phyloP scores from a whole-genome alignment of 1,140 invertebrate genomes.

The Leptoteleia sp. region DNA sequence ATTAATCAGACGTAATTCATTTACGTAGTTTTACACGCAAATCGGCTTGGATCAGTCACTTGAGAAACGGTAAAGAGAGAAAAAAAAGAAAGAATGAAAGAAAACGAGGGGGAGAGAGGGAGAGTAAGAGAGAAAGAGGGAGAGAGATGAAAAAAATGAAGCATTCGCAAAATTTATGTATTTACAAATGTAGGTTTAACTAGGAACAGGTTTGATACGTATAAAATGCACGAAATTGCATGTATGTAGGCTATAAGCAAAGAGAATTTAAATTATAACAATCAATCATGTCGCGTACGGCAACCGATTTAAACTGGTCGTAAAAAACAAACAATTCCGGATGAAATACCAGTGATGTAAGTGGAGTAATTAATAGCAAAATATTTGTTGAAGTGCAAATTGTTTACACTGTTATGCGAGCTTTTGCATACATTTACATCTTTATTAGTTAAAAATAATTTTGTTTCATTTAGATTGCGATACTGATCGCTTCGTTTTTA shows the following conservation, averaged over 20 bases:
- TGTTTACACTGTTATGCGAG: too few species aligned
- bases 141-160: too few species aligned
- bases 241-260: slow-evolving; percentile 51
- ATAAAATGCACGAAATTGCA: slow-evolving; percentile 46
- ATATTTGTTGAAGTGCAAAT: too few species aligned
- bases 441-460: too few species aligned
- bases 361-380: slow-evolving; percentile 35
- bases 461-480: too few species aligned
- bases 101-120: too few species aligned
- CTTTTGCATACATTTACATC: too few species aligned
- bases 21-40: slow-evolving; percentile 3
- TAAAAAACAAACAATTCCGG: slow-evolving; percentile 37
- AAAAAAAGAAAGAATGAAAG: too few species aligned
- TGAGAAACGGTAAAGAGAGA: slow-evolving; percentile 11
- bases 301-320: slow-evolving; percentile 24
- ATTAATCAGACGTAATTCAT: slow-evolving; percentile 17
- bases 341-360: slow-evolving; percentile 28
- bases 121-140: too few species aligned
- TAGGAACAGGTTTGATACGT: slow-evolving; percentile 43
- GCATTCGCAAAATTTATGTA: slow-evolving; percentile 19
- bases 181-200: slow-evolving; percentile 30
- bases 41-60: slow-evolving; percentile 2
- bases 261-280: slow-evolving; percentile 56
- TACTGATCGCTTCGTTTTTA: too few species aligned
- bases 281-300: slow-evolving; percentile 45